Base-by-base conservation (phyloP, 2,888 invertebrate species). In the Netelia fuscicornis region DNA sequence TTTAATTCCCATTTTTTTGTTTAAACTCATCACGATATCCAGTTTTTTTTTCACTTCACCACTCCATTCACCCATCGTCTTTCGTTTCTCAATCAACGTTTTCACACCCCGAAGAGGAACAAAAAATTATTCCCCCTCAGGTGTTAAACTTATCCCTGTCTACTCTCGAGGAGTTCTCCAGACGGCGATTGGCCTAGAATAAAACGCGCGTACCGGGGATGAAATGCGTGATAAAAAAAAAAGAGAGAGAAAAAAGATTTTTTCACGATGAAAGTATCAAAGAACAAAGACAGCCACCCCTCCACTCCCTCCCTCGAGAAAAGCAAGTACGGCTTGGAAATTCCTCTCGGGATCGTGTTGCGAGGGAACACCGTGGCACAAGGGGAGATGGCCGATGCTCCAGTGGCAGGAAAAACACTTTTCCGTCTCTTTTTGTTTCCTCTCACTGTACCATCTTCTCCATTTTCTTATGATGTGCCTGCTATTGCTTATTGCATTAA, bases 401-500 rank as follows among this genome's bases (percentile, higher is more conserved):
- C 42, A 42, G 37, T 64, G 79, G 58, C 37, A 56, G 37, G 52
- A 70, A 48, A 71, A 58, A 52, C 10, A 67, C 17, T 17, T 80
- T 25, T 44, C 2, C 10, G 10, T 23, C 44, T 58, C 30, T 17
- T 44, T 72, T 13, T 72, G 9, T 58, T 20, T 17, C 58, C 58
- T 17, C 58, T 58, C 58, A 20, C 20, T 6, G 9, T 58, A 17
- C 58, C 9, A 58, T 58, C 9, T 58, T 23, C 17, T 54, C 42
- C 37, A 30, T 58, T 17, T 56, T 72, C 20, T 71, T 64, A n/a
- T 65, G 58, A 72, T 44, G 20, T 11, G 13, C 17, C 58, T 54
- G 17, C 64, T 56, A 44, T 62, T 71, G 30, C 52, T 65, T 79
- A 79, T 79, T 79, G 62, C 72, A 65, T 80, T 65, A 80, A 56